Base-by-base conservation (phyloP, 2,797 vertebrate genomes). In the Phoeniculus purpureus region DNA sequence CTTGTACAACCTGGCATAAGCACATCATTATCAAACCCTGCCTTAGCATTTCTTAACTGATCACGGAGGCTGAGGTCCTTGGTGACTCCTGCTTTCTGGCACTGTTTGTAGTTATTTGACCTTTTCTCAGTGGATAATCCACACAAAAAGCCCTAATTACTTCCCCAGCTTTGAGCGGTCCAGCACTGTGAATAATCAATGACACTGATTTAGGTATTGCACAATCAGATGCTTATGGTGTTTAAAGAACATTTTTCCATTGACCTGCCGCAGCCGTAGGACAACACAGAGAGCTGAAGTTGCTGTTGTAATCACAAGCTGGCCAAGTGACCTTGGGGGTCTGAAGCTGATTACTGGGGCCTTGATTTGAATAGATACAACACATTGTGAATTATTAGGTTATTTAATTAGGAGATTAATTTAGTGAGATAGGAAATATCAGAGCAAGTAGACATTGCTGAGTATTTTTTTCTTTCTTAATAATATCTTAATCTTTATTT, bases 131-230 rank as follows among this genome's bases (percentile, higher is more conserved):
- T 97, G 97, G 98, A 98, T 99, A 99, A 99, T 98, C 98, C 98
- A 99, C 98, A 99, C 97, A 97, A 99, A 99, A 99, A 98, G 98
- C 98, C 98, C 98, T 99, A 99, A 99, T 99, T 99, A 99, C 98
- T 98, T 98, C 98, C 98, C 98, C 98, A 97, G 98, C 98, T 99
- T 98, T 98, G 97, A 97, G 98, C 97, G 95, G 98, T 97, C 98
- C 97, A 98, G 97, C 98, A 96, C 95, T 96, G 96, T 97, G 98
- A 98, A 99, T 99, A 99, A 99, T 99, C 99, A 98, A 99, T 99
- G 98, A 94, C 95, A 93, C 97, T 98, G 98, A 99, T 98, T 98
- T 97, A 96, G 97, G 98, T 98, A 99, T 99, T 98, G 98, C 98
- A 98, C 98, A 98, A 97, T 98, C 98, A 99, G 97, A 98, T 94